Conservation (phyloP, 2,113 vertebrate species). For the Oryctolagus cuniculus region DNA sequence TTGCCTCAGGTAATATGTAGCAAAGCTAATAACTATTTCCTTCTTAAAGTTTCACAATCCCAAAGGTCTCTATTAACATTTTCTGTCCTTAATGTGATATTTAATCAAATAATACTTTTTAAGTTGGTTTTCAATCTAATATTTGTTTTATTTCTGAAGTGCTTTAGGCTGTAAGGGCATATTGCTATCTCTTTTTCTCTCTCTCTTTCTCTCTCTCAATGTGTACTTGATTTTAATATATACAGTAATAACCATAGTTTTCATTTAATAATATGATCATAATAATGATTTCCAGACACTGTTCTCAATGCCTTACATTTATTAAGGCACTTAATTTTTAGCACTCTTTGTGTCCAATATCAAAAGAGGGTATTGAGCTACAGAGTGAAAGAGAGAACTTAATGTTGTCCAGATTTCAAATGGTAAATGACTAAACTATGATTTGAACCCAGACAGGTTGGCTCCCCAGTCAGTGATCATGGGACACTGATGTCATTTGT, state of each 20-base stretch:
- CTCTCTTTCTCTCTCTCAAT: constrained; percentile 18
- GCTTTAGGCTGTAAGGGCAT: background rate
- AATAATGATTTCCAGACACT: background rate
- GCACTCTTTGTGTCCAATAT: background rate
- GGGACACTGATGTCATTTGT: background rate
- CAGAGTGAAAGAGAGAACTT: background rate
- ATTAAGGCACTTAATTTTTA: background rate
- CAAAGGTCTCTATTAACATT: constrained; percentile 40
- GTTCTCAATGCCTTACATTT: background rate
- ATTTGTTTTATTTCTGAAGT: constrained; percentile 53
- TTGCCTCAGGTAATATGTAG: constrained; percentile 53
- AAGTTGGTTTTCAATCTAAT: background rate
- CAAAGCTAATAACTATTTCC: constrained; percentile 62
- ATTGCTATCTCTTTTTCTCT: background rate
- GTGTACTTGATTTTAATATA: constrained; percentile 27
- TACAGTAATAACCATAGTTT: background rate
- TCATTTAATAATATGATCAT: background rate
- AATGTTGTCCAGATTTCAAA: background rate
- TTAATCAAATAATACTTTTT: constrained; percentile 20
- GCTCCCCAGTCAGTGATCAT: background rate
- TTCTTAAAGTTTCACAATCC: constrained; percentile 42
- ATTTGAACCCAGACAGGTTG: background rate
- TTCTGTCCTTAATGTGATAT: background rate
- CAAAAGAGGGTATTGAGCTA: background rate
- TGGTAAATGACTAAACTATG: background rate